These are phyloP conservation scores for Ictalurus punctatus DNA, from an alignment of 2,113 vertebrate genomes.

Conservation along the genomic window DNA sequence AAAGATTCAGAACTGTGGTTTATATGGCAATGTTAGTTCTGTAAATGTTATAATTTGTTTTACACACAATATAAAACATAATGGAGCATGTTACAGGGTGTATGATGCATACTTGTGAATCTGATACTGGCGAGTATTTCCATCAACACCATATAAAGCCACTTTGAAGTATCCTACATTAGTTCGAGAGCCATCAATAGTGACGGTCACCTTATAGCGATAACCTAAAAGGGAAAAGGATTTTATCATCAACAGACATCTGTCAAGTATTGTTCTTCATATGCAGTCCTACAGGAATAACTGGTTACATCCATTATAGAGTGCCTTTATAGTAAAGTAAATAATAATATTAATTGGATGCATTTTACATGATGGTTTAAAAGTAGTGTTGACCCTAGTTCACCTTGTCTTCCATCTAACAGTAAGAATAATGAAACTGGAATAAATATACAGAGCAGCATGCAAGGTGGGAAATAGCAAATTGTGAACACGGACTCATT, in stretches of 20 bases:
- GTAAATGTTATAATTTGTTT: not conserved
- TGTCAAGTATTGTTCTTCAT: not conserved
- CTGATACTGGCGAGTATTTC: conserved; percentile 74
- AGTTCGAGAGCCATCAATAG: conserved; percentile 66
- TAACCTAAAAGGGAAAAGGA: conserved; percentile 71
- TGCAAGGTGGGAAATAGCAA: not conserved
- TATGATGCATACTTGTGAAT: conserved; percentile 74
- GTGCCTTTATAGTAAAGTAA: not conserved
- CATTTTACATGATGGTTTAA: not conserved
- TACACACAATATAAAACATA: not conserved
- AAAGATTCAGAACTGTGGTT: not conserved
- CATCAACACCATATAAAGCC: conserved; percentile 72
- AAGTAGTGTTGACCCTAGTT: not conserved
- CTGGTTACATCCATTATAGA: not conserved
- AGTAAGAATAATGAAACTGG: not conserved
- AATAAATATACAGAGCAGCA: not conserved
- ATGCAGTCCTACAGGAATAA: not conserved
- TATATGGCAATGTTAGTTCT: not conserved
- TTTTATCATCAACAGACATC: not conserved
- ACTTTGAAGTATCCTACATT: conserved; percentile 71
- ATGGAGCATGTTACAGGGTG: not conserved
- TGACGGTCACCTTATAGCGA: conserved; percentile 75
- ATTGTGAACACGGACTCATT: not conserved
- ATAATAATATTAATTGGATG: not conserved
- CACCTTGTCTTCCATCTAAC: not conserved